Evolutionary conservation across 2,113 vertebrate species (phyloP).

Genomic region (Xiphophorus couchianus): DNA sequence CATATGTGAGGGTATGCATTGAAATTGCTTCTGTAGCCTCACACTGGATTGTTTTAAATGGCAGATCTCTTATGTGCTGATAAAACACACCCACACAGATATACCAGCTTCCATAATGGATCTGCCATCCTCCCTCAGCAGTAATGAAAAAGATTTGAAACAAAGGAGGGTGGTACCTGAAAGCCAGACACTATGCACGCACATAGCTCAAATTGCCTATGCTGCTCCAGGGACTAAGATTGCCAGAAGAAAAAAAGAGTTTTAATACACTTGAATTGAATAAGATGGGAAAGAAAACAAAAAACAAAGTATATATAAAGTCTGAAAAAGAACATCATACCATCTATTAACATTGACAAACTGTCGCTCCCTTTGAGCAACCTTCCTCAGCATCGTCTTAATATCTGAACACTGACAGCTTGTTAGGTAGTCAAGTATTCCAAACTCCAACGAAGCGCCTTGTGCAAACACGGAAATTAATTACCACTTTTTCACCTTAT

Average conservation of each 20-base stretch:
- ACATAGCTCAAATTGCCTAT: conserved; percentile 77
- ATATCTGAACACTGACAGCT: conserved; percentile 30
- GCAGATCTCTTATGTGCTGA: conserved; percentile 70
- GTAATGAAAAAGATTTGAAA: conserved; percentile 81
- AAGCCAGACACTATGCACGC: conserved; percentile 77
- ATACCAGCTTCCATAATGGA: conserved; percentile 72
- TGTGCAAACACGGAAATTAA: conserved; percentile 67
- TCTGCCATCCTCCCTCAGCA: conserved; percentile 76
- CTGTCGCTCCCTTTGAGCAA: conserved; percentile 9
- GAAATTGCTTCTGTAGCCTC: conserved; percentile 19
- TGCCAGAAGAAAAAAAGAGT: conserved; percentile 64
- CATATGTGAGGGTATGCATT: conserved; percentile 24
- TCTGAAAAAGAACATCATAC: conserved; percentile 51
- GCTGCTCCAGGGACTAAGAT: conserved; percentile 66
- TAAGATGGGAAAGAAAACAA: conserved; percentile 52
- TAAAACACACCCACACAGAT: conserved; percentile 76
- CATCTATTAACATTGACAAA: conserved; percentile 20
- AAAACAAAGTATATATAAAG: conserved; percentile 47
- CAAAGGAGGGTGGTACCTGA: conserved; percentile 79
- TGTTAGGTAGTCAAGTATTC: conserved; percentile 15
- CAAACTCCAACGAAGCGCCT: conserved; percentile 34
- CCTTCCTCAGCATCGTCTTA: conserved; percentile 17
- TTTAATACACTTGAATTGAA: conserved; percentile 74
- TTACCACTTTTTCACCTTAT: conserved; percentile 66
- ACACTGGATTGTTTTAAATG: conserved; percentile 59